Conservation (phyloP, 1,140 invertebrate genomes). For the Venturia canescens region DNA sequence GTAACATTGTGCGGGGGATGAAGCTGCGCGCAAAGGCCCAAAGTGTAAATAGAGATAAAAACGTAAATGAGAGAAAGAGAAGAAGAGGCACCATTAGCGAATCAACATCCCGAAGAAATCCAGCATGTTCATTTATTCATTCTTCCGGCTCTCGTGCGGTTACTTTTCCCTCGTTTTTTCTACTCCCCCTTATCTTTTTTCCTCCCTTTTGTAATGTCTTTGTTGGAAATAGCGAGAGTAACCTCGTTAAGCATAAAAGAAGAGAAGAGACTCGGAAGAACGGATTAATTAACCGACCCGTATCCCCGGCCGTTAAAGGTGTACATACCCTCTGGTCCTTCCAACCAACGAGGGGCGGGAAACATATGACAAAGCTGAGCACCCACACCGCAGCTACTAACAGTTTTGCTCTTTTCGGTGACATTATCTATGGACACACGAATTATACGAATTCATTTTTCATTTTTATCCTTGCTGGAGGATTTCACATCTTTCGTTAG, state of each 20-base stretch:
- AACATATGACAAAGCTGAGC: conserved; percentile 96
- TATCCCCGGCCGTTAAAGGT: conserved; percentile 21
- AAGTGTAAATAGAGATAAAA: neutral
- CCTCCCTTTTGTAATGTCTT: neutral
- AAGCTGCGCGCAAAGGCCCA: conserved; percentile 50
- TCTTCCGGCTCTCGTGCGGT: neutral
- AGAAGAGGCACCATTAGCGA: neutral
- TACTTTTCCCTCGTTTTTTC: too few species aligned
- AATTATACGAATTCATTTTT: neutral
- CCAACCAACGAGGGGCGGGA: conserved; percentile 96
- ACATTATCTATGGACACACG: conserved; percentile 84
- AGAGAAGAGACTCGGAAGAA: conserved; percentile 1
- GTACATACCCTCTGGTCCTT: conserved; percentile 86
- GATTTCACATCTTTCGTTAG: neutral
- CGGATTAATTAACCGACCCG: conserved; percentile 38
- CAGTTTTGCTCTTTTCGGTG: conserved; percentile 89
- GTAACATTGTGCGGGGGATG: conserved; percentile 63
- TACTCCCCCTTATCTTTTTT: neutral
- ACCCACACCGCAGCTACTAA: conserved; percentile 95
- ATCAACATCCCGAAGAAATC: neutral
- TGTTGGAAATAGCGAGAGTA: neutral
- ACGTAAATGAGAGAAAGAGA: neutral
- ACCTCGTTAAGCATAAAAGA: neutral
- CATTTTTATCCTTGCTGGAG: neutral
- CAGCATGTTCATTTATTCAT: neutral